phyloP scores from a whole-genome alignment of 2,797 vertebrate genomes.

The Knipowitschia caucasica region DNA sequence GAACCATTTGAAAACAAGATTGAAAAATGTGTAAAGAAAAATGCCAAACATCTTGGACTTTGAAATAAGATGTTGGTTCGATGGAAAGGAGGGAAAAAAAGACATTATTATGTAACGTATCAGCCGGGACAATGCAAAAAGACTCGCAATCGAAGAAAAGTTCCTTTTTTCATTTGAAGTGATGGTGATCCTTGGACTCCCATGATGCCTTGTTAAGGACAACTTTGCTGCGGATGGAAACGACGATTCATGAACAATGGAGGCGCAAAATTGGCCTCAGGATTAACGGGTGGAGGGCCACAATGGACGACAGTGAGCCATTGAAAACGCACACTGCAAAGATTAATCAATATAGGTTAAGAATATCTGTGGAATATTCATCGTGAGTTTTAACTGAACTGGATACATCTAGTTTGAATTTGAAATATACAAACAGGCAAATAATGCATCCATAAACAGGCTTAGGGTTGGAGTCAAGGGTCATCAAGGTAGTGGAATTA shows the following conservation, averaged over 20 bases:
- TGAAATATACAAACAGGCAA: too few species aligned
- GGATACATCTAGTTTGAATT: neutral
- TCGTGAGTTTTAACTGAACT: neutral
- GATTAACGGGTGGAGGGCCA: constrained; percentile 45
- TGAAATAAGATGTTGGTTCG: constrained; percentile 25
- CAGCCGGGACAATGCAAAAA: constrained; percentile 51
- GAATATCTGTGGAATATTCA: neutral
- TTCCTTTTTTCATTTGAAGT: constrained; percentile 5
- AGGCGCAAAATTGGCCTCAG: constrained; percentile 39
- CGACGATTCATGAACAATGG: constrained; percentile 24
- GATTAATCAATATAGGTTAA: neutral
- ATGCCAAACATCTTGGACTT: constrained; percentile 18
- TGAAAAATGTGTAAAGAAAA: constrained; percentile 2
- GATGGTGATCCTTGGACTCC: constrained; percentile 34
- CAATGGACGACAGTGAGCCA: constrained; percentile 30
- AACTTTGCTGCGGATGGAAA: constrained; percentile 28
- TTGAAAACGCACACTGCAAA: constrained; percentile 38
- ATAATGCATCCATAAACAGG: too few species aligned
- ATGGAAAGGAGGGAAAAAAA: constrained; percentile 8
- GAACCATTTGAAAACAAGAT: constrained; percentile 3
- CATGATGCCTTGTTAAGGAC: constrained; percentile 53
- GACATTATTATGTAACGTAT: constrained; percentile 31
- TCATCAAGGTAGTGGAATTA: too few species aligned
- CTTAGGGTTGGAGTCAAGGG: too few species aligned
- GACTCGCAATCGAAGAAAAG: constrained; percentile 52